phyloP scores from a whole-genome alignment of 2,113 vertebrate species.

The Halcyon senegalensis region DNA sequence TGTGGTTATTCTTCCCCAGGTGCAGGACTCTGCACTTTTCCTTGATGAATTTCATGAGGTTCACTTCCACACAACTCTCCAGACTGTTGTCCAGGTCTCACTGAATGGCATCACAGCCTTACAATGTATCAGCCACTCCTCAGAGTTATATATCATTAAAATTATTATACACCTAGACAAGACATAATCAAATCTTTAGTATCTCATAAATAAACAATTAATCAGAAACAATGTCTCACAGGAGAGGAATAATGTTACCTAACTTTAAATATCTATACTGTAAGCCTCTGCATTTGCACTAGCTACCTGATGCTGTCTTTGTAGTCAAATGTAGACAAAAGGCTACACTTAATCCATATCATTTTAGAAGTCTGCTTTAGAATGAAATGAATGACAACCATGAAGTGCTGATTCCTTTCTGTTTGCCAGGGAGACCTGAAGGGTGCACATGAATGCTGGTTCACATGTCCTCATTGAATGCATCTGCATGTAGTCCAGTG shows the following conservation, averaged over 20 bases:
- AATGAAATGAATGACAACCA: fast-evolving
- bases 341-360: background rate
- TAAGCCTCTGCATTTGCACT: background rate
- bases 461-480: fast-evolving
- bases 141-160: too few relatives aligned
- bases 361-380: background rate
- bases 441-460: background rate
- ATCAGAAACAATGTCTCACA: background rate
- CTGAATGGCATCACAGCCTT: too few relatives aligned
- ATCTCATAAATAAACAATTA: background rate
- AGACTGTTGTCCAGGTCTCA: too few relatives aligned
- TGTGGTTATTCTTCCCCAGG: too few relatives aligned
- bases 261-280: background rate
- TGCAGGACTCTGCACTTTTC: too few relatives aligned
- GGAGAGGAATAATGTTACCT: background rate
- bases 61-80: too few relatives aligned
- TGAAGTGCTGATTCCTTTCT: background rate
- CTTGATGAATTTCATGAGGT: too few relatives aligned
- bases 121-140: too few relatives aligned
- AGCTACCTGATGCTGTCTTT: background rate
- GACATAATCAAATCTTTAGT: background rate
- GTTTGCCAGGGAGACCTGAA: background rate
- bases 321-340: background rate
- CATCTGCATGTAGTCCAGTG: background rate
- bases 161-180: background rate